Percentiles rank a stretch among this genome's conserved stretches.
Evolutionary conservation across 2,113 vertebrate genomes (phyloP).

Genomic region (Rhabdornis inornatus): DNA sequence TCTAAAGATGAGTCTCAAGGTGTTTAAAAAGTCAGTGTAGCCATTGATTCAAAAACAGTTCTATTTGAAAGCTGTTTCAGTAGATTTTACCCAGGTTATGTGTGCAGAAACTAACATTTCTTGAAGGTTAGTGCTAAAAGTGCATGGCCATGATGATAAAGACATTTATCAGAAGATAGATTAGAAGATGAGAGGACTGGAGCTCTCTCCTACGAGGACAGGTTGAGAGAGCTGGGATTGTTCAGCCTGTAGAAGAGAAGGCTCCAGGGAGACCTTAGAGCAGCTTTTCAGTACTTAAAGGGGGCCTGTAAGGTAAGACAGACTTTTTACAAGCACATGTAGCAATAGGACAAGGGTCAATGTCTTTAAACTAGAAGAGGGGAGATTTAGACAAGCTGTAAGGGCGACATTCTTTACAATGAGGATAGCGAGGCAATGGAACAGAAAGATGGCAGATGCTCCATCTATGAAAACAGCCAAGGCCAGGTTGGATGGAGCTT

Average conservation of each 20-base stretch:
- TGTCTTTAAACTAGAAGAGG: background rate
- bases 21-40: background rate
- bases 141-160: background rate
- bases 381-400: background rate
- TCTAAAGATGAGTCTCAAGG: background rate
- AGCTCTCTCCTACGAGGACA: background rate
- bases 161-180: no score
- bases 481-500: background rate
- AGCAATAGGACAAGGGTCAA: accelerated
- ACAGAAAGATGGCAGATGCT: background rate
- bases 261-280: background rate
- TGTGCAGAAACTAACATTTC: background rate
- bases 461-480: background rate
- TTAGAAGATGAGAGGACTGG: background rate
- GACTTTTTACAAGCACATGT: background rate
- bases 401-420: background rate
- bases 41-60: background rate
- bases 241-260: background rate
- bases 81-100: background rate
- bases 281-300: background rate
- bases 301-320: background rate
- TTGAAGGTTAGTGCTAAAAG: background rate
- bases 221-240: background rate
- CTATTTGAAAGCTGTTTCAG: background rate
- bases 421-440: background rate